phyloP scores from a whole-genome alignment of 2,113 vertebrate genomes.

The Drymodes brunneopygia region DNA sequence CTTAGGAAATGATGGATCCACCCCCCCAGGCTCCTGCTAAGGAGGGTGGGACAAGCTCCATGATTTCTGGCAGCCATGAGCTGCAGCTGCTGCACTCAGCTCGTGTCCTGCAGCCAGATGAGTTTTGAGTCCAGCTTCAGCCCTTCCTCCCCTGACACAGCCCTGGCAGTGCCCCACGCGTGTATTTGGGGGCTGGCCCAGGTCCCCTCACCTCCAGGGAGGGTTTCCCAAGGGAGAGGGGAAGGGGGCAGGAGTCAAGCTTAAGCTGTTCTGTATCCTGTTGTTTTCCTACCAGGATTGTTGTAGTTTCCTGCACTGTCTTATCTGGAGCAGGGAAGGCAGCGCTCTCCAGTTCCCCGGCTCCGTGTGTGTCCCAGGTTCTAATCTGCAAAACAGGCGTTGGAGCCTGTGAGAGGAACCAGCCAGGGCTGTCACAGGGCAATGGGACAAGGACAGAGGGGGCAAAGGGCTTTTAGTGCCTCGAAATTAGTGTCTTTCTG shows the following conservation, averaged over 20 bases:
- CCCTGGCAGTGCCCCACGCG: background rate
- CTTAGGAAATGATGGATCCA: conserved; percentile 42
- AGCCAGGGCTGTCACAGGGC: background rate
- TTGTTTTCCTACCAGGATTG: conserved; percentile 50
- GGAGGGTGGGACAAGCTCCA: conserved; percentile 8
- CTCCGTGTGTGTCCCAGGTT: background rate
- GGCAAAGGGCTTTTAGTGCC: background rate
- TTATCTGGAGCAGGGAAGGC: conserved; percentile 40
- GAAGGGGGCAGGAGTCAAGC: background rate
- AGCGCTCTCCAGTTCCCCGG: background rate
- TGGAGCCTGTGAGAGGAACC: background rate
- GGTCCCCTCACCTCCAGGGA: background rate
- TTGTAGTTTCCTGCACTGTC: conserved; percentile 53
- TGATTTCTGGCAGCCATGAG: conserved; percentile 21
- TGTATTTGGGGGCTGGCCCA: background rate
- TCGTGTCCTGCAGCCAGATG: background rate
- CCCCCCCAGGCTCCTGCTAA: background rate
- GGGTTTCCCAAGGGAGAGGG: background rate
- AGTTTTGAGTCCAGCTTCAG: background rate
- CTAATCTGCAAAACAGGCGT: background rate
- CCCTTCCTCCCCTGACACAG: background rate
- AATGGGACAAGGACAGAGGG: background rate
- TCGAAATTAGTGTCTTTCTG: background rate
- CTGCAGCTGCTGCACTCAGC: background rate
- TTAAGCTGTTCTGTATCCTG: conserved; percentile 41